Evolutionary conservation across 92 coral and sea anemone species (phyloP), one percentile per base, ranked within the genome.

Genomic region (Isaurus tuberculatus): DNA sequence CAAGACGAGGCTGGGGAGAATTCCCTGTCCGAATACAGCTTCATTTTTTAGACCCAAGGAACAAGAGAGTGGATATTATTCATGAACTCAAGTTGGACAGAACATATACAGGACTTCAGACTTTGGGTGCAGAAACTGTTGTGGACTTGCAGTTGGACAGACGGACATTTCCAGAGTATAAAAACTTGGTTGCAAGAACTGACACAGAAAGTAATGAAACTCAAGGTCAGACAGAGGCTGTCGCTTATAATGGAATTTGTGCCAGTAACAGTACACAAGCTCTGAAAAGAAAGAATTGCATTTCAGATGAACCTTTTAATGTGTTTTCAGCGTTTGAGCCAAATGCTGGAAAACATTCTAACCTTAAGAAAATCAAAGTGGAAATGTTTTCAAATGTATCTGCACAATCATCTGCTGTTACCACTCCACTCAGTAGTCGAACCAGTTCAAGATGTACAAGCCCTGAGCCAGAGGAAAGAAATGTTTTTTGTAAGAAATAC

Each of bases 1-100:
- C 98, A 16, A 92, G 99, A 66, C 86, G 99, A 13, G 99, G 99
- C 2, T 97, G 99, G 99, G 99, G 99, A 1, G 99, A 97, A 86
- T 97, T 97, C 83, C 98, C 99, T 7, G 91, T 97, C 3, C 91
- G 99, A 22, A 98, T 94, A 9, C 99, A 97, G 90, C 81, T 97
- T 25, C 99, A 97, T 64, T 97, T 97, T 83, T 80, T 94, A 29
- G 99, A 94, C 67, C 83, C 92, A 1, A 88, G 94, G 72, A 97
- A 97, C 89, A 97, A 97, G 65, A 73, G 99, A 73, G 99, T 92
- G 0, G 99, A 97, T 60, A 89, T 97, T 44, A 90, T 97, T 65
- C 99, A 97, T 73, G 98, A 97, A 73, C 79, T 97, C 31, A 94
- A 94, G 78, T 89, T 97, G 60, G 99, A 97, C 71, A 92, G 91